Conservation (phyloP, 2,888 invertebrate species). For the Protophormia terraenovae region DNA sequence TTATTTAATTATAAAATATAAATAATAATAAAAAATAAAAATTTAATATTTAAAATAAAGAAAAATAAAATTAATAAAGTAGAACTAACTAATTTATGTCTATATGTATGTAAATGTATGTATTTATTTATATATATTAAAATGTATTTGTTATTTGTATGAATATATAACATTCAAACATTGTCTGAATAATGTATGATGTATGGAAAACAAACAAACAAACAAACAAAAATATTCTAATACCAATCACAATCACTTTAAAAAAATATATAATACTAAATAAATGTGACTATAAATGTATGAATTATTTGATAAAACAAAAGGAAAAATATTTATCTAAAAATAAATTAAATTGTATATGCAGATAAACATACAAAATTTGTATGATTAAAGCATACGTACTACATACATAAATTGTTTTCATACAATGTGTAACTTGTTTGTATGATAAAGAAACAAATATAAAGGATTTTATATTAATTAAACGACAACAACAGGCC, state of each 20-base stretch:
- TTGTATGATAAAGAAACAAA: constrained; percentile 9
- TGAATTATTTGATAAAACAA: constrained; percentile 14
- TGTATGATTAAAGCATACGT: too few relatives aligned
- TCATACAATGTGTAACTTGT: neutral
- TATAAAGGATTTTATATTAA: neutral
- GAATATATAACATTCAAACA: constrained; percentile 18
- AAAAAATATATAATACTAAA: constrained; percentile 5
- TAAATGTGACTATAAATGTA: constrained; percentile 42
- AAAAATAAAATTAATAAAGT: constrained; percentile 49
- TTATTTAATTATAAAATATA: constrained; percentile 46
- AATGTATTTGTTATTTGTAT: constrained; percentile 51
- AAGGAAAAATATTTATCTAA: neutral
- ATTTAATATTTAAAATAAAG: constrained; percentile 15
- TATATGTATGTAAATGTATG: constrained; percentile 61
- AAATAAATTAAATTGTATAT: neutral
- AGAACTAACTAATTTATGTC: constrained; percentile 65
- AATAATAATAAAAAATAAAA: neutral
- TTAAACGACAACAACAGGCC: neutral
- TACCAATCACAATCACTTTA: constrained; percentile 39
- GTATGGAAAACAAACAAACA: constrained; percentile 15
- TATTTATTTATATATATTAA: constrained; percentile 60
- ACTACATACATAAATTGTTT: constrained; percentile 3
- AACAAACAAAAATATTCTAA: constrained; percentile 30
- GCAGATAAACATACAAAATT: neutral
- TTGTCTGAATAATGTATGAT: constrained; percentile 11